Evolutionary conservation across 92 coral and sea anemone species (phyloP).

Genomic region (Ricordea florida): DNA sequence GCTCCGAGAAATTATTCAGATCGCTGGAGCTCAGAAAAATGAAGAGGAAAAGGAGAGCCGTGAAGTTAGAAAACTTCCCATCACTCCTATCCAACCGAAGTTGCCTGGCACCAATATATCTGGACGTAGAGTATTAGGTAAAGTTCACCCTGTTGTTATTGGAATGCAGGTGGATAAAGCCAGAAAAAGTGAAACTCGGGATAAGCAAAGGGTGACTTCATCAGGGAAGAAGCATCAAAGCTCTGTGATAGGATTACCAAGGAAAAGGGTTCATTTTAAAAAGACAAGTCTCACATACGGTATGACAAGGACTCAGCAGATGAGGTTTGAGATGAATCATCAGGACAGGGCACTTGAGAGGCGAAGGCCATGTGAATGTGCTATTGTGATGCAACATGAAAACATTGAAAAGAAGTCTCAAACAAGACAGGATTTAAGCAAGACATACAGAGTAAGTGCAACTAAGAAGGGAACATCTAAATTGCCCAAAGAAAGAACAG

Average conservation of each 20-base stretch:
- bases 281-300: slow-evolving; percentile 75
- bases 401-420: neutral
- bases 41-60: too few species aligned
- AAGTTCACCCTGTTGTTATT: neutral
- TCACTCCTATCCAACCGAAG: neutral
- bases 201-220: slow-evolving; percentile 3
- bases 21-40: slow-evolving; percentile 3
- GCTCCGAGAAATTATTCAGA: slow-evolving; percentile 71
- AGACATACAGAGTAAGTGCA: neutral
- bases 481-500: neutral
- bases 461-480: neutral
- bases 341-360: slow-evolving; percentile 22
- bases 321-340: slow-evolving; percentile 81
- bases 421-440: neutral
- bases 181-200: neutral
- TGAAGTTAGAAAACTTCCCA: neutral
- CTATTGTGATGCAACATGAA: slow-evolving; percentile 1
- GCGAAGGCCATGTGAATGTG: slow-evolving; percentile 26
- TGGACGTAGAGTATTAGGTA: too few species aligned
- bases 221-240: neutral
- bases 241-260: slow-evolving; percentile 51
- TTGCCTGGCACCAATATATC: neutral
- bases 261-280: slow-evolving; percentile 71
- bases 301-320: slow-evolving; percentile 87
- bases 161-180: neutral